Percentiles rank a stretch among this genome's conserved stretches.
Evolutionary conservation across 2,113 vertebrate species (phyloP).

Genomic region (Hipposideros armiger): DNA sequence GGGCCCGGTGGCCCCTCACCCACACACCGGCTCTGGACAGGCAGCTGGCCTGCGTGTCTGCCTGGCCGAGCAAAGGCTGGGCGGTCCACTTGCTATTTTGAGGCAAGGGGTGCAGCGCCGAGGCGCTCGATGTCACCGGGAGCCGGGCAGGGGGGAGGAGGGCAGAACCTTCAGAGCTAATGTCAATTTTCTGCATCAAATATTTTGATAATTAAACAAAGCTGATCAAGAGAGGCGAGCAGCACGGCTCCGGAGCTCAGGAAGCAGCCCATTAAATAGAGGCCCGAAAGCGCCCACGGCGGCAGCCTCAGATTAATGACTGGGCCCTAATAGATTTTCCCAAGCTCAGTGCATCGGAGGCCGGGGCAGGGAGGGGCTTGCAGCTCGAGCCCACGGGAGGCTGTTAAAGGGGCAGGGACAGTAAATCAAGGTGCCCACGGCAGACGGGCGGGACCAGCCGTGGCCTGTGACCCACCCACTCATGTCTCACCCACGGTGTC

Average conservation of each 20-base stretch:
- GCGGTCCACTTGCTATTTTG: constrained; percentile 59
- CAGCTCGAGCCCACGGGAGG: constrained; percentile 80
- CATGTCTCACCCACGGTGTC: background rate
- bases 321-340: constrained; percentile 92
- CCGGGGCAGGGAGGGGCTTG: constrained; percentile 67
- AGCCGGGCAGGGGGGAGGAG: constrained; percentile 73
- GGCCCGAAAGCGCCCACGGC: constrained; percentile 90
- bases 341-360: constrained; percentile 88
- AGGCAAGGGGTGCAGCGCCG: constrained; percentile 61
- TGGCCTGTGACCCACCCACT: background rate
- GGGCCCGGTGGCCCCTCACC: constrained; percentile 9
- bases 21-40: fast-evolving
- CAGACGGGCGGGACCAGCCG: background rate
- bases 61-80: constrained; percentile 47
- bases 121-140: constrained; percentile 85
- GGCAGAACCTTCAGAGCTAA: constrained; percentile 88
- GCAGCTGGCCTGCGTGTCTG: background rate
- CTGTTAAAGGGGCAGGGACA: constrained; percentile 88
- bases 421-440: constrained; percentile 86
- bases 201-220: constrained; percentile 97
- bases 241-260: constrained; percentile 90
- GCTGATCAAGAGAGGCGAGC: constrained; percentile 91
- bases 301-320: constrained; percentile 93
- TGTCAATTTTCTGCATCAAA: constrained; percentile 96
- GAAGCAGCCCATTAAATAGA: constrained; percentile 93